Evolutionary conservation across 2,888 invertebrate genomes (phyloP), one percentile per base, ranked within the genome.

Genomic region (Siphonodentalium dalli): DNA sequence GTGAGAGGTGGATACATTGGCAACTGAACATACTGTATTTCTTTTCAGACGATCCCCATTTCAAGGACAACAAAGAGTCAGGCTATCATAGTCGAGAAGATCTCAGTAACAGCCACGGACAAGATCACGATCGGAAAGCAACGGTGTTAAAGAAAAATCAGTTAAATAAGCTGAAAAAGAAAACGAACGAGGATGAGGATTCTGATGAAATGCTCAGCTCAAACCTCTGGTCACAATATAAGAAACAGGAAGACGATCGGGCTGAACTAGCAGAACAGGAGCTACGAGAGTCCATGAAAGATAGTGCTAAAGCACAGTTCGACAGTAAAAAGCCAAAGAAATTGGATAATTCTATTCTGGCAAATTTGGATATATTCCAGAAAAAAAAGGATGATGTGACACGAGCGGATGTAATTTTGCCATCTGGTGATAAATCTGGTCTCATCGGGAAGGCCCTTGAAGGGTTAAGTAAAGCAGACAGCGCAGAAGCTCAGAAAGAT

Each of bases 401-500:
- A 51, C 58, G 58, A 39, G 66, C 60, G 41, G 61, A 55, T 38
- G 37, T 57, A 4, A 28, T 58, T 13, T 60, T 63, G 24, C 68
- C 61, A 2, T 41, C 44, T 9, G 72, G 71, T 27, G 75, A 92
- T 72, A 90, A 92, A 89, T 89, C 90, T 54, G 94, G 94, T 40
- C 86, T 95, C 66, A 92, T 95, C 65, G 91, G 90, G 46, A 93
- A 93, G 84, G 94, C 94, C 75, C 95, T 93, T 86, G 92, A 93
- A 82, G 93, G 92, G 69, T 84, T 94, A 71, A 55, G 41, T 33
- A 60, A 57, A 35, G 63, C 63, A 58, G 60, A 45, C 37, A 51
- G 24, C 15, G 31, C 43, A 35, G 71, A 66, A 41, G 60, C 63
- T 21, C 43, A 49, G 5, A 58, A 64, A 45, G 56, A 55, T 1